These are phyloP conservation scores for Aphodius sticticus DNA, from an alignment of 2,888 invertebrate species.

Conservation along the genomic window DNA sequence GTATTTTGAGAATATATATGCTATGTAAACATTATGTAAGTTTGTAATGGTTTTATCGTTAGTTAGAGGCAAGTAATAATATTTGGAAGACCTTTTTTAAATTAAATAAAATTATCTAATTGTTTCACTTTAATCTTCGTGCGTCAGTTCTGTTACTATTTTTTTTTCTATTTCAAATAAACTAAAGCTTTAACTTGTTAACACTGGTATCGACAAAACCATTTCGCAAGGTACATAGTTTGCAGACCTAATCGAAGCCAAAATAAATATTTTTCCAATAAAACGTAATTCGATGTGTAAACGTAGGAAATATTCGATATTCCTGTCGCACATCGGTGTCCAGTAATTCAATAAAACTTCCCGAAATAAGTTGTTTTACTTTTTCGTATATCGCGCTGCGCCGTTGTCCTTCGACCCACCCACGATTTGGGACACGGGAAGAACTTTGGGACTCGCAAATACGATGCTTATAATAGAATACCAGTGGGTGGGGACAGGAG, in stretches of 20 bases:
- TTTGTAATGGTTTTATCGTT: too few species aligned
- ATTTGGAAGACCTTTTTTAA: too few species aligned
- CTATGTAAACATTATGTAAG: too few species aligned
- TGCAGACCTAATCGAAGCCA: not conserved
- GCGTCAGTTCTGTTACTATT: too few species aligned
- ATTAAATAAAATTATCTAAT: too few species aligned
- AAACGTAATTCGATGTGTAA: not conserved
- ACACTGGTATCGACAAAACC: not conserved
- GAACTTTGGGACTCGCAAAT: not conserved
- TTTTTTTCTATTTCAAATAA: too few species aligned
- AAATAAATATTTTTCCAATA: not conserved
- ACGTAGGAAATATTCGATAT: not conserved
- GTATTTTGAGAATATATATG: too few species aligned
- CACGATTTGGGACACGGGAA: not conserved
- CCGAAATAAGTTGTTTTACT: not conserved
- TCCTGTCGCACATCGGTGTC: not conserved
- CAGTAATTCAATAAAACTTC: conserved; percentile 4
- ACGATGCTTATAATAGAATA: not conserved
- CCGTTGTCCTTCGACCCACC: not conserved
- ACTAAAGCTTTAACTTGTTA: not conserved
- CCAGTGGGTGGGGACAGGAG: not conserved
- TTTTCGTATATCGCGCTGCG: not conserved
- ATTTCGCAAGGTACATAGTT: not conserved
- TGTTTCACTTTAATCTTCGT: too few species aligned
- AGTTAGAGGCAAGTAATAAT: too few species aligned